Evolutionary conservation across 2,113 vertebrate genomes (phyloP).

Genomic region (Acrocephalus arundinaceus): DNA sequence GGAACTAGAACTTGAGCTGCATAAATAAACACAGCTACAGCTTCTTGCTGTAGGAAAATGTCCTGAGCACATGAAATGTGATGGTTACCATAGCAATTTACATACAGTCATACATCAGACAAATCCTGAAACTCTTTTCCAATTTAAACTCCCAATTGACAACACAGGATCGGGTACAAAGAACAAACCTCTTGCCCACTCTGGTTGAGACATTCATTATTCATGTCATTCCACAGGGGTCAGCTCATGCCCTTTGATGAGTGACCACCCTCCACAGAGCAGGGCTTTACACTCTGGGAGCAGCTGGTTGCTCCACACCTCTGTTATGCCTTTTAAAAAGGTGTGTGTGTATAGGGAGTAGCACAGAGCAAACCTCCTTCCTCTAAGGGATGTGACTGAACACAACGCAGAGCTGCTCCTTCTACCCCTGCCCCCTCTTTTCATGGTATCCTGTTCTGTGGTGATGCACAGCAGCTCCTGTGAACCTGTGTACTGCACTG

Average conservation of each 20-base stretch:
- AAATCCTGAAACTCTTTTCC: neutral
- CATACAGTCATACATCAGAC: neutral
- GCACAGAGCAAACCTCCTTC: neutral
- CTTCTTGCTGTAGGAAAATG: constrained; percentile 1
- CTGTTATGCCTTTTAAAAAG: neutral
- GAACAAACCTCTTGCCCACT: neutral
- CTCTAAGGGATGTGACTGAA: neutral
- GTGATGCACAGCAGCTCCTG: neutral
- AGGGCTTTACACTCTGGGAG: neutral
- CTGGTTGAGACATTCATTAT: neutral
- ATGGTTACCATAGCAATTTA: constrained; percentile 8
- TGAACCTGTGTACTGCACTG: rapidly evolving
- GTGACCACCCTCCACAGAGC: neutral
- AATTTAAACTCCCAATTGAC: neutral
- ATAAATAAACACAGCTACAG: neutral
- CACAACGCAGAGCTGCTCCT: neutral
- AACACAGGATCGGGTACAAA: neutral
- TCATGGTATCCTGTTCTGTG: neutral
- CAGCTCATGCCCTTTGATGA: rapidly evolving
- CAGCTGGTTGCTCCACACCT: neutral
- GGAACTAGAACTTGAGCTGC: constrained; percentile 4
- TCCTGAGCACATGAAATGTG: neutral
- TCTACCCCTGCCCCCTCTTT: neutral
- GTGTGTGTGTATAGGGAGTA: neutral
- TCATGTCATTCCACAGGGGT: rapidly evolving